Base-by-base conservation (phyloP, 2,113 vertebrate genomes). In the Lates calcarifer region DNA sequence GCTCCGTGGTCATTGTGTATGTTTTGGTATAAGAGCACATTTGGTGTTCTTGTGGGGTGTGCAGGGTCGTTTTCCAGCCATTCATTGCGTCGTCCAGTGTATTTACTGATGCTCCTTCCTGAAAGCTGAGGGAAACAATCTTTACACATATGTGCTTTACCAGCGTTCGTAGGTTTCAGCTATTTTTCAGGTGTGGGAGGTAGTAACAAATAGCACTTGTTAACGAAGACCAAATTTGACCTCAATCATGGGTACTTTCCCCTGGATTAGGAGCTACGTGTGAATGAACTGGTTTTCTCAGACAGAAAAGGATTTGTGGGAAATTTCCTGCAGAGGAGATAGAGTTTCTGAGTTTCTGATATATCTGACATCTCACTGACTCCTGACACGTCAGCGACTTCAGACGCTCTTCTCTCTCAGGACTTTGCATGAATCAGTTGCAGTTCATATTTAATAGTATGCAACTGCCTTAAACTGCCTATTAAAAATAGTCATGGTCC, bases 361-460 rank as follows among this genome's bases (percentile, higher is more conserved):
- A 17, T 29, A 14, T 64, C 3, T 77, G 72, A 69, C 26, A 64
- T 73, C 47, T 24, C 24, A 29, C 26, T 56, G 60, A 79, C 58
- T 61, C 13, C 6, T 56, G 39, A 41, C 1, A 17, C 74, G 17
- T 70, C 49, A 39, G 0, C 45, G 53, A 55, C 41, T 49, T 64
- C 51, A 73, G 24, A 22, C 14, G 14, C 13, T 72, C 0, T 13
- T 47, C 64, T 85, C 79, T 76, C 79, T 58, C 5, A 20, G 71
- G 74, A 69, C 17, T 72, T 56, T 81, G 3, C 5, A 31, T 9
- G 0, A 51, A 45, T 22, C 39, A 67, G n/a, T n/a, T 57, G 67
- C 28, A 76, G 12, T 56, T 35, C 6, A 31, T 18, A 11, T 66
- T 31, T 2, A 13, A 5, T 1, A 4, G 11, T 53, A 31, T 26